A percentile compares a stretch with the other conserved stretches of the same genome.
These are phyloP conservation scores for Carlito syrichta DNA, from an alignment of 2,113 vertebrate genomes.

Conservation along the genomic window DNA sequence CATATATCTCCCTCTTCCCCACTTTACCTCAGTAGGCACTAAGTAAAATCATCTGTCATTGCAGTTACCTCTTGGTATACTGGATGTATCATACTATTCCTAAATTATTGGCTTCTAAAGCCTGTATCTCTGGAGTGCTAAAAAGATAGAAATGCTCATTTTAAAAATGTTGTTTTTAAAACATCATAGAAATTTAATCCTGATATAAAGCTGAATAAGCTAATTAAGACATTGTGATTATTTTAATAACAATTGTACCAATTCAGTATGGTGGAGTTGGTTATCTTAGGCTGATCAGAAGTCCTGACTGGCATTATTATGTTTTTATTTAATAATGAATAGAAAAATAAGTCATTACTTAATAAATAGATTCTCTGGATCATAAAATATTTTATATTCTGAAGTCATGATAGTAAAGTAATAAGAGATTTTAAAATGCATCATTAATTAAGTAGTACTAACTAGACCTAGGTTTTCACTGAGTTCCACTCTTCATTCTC, in stretches of 20 bases:
- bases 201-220: neutral
- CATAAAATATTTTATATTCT: neutral
- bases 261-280: neutral
- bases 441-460: neutral
- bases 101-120: neutral
- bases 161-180: neutral
- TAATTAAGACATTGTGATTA: neutral
- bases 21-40: neutral
- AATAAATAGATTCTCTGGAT: neutral
- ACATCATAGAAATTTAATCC: neutral
- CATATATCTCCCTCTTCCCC: neutral
- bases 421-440: neutral
- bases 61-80: neutral
- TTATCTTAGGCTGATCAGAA: neutral
- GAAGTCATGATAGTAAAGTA: neutral
- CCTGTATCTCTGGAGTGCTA: neutral
- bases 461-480: neutral
- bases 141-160: neutral
- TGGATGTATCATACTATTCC: neutral
- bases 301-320: neutral
- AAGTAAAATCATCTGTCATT: neutral
- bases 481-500: neutral
- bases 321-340: neutral
- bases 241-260: neutral
- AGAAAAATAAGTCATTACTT: neutral